Evolutionary conservation across 2,888 invertebrate genomes (phyloP), one percentile per base, ranked within the genome.

Genomic region (Lacanobia wlatinum): DNA sequence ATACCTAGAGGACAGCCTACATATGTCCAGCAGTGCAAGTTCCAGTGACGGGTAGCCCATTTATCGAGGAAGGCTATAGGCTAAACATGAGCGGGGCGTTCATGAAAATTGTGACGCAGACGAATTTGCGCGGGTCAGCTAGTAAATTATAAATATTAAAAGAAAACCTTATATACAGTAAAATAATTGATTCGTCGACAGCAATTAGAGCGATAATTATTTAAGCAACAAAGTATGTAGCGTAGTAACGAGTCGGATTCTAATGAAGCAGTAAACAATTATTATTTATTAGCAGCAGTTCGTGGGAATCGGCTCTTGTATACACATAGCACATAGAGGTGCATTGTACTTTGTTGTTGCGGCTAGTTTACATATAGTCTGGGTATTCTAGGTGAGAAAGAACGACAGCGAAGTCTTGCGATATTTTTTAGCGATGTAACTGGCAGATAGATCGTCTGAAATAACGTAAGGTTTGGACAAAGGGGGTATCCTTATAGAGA

Each of bases 261-360:
- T 78, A 82, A 82, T 85, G 78, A 76, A 84, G 76, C 73, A 21
- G 50, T 80, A 82, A 76, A 77, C 69, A 74, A 76, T 80, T 80
- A 80, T 76, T 79, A 80, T 78, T 70, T 79, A 76, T 78, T 78
- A 77, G 74, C 62, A 53, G 28, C 58, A 2, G 60, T 78, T 78
- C 66, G 70, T 84, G 82, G 67, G 79, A 77, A 84, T 46, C 12
- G 55, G n/a, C 43, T 21, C 23, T 50, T 23, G 68, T 50, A 46
- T 50, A 56, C 69, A 18, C 10, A 16, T 34, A n/a, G 34, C 34
- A 58, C 6, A 71, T 43, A 73, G 59, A 52, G 14, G 59, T 23
- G 46, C 72, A 38, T 55, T 61, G 73, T 78, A 78, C 64, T 82
- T 62, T 69, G 64, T 72, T 65, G 56, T 34, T 62, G 48, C 18